Base-by-base conservation (phyloP, 2,888 invertebrate species). In the Clostera curtula region DNA sequence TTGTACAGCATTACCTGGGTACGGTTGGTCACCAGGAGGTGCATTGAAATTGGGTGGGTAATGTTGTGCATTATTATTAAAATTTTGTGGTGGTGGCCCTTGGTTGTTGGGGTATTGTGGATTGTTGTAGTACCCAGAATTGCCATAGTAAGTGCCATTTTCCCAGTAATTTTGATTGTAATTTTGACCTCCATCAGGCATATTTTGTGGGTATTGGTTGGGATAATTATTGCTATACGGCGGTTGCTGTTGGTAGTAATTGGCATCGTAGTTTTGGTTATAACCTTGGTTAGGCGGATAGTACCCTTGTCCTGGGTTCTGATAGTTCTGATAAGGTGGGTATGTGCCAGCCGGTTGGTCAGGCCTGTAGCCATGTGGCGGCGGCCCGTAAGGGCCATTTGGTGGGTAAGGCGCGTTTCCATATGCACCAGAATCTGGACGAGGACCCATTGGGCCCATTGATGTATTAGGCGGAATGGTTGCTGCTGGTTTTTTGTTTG, bases 271-370 rank as follows among this genome's bases (percentile, higher is more conserved):
- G 39, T 80, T 80, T 40, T 76, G 74, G 31, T 74, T 76, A 38
- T 72, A 84, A 2, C 58, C 60, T 51, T 74, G 83, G 41, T 85
- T 86, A 15, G 85, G 85, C 8, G 86, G 85, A 49, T 85, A 80
- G 28, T 70, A 80, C 0, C 75, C 76, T 3, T 67, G 54, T 1
- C 54, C 53, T 3, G 60, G 51, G 36, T 75, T 74, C 33, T 74
- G 82, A 29, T 79, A 83, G 28, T 75, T 72, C 1, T 71, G 66
- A 30, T 77, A 79, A 0, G 79, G 68, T 2, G 73, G 71, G 41
- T 83, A 86, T 19, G 74, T 51, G 1, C 66, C 77, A 2, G 64
- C 54, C 2, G 69, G 55, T 34, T 69, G 68, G 13, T 75, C 72
- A 0, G 73, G 57, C 34, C 75, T 54, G 36, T 63, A 75, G 0